Evolutionary conservation across 2,113 vertebrate genomes (phyloP).

Genomic region (Sakesphorus luctuosus): DNA sequence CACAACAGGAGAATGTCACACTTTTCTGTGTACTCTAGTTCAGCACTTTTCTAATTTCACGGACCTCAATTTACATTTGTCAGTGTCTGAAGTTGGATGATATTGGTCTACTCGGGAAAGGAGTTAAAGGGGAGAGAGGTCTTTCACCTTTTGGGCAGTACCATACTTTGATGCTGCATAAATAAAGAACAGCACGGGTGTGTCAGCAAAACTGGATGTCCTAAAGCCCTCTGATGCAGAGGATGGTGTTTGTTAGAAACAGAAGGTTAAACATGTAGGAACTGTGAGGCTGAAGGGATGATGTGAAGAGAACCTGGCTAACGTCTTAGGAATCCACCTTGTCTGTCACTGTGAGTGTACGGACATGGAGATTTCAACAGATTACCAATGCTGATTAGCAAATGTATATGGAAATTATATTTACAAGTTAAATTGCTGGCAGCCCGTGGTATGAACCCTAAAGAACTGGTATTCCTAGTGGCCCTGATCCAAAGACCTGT

Average conservation of each 20-base stretch:
- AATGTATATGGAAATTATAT: background rate
- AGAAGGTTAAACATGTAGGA: constrained; percentile 50
- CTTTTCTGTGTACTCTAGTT: constrained; percentile 49
- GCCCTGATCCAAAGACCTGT: background rate
- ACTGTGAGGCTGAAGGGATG: background rate
- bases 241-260: constrained; percentile 35
- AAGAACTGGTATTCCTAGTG: background rate
- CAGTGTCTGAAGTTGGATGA: constrained; percentile 55
- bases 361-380: background rate
- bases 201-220: constrained; percentile 46
- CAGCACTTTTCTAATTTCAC: constrained; percentile 70
- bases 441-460: background rate
- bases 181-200: constrained; percentile 22
- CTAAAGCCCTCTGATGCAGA: constrained; percentile 35
- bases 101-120: constrained; percentile 58
- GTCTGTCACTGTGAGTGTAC: background rate
- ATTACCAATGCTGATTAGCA: constrained; percentile 11
- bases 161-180: constrained; percentile 56
- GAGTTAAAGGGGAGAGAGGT: constrained; percentile 35
- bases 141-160: constrained; percentile 49
- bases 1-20: constrained; percentile 55
- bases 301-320: background rate
- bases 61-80: constrained; percentile 72
- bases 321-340: background rate
- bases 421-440: background rate